Base-by-base conservation (phyloP, 1,140 invertebrate species). In the Lordiphosa collinella region DNA sequence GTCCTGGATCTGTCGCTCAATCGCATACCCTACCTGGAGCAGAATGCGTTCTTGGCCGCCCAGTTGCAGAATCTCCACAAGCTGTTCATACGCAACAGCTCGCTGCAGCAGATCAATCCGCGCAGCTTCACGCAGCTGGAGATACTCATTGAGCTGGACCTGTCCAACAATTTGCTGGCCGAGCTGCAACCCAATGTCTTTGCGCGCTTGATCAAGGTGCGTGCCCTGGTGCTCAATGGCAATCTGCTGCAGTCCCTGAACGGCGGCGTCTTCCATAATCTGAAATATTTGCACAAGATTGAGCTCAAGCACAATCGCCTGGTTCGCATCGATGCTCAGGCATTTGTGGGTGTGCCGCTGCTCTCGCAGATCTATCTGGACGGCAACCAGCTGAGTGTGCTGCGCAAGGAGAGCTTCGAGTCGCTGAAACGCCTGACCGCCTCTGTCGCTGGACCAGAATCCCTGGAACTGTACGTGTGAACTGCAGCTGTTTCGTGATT, bases 401-500 rank as follows among this genome's bases (percentile, higher is more conserved):
- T 94, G 2, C 92, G 92, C 69, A 61, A 91, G 1, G 90, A 91
- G 6, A 91, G 90, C 1, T 90, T 94, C 37, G 90, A 90, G 13
- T 87, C 90, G 9, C 75, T 95, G 13, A 90, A 89, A 0, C 92
- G 91, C 13, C 88, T 97, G 3, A 91, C 92, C 10, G 94, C 93
- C 93, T 61, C 88, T 97, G 6, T 94, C 93, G 44, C 89, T 97
- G 0, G 91, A 93, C 47, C 92, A 93, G 55, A 98, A 98, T 89
- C 94, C 94, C 0, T 98, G 96, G 96, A 92, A 93, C 22, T 98
- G 96, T 79, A 95, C 97, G 80, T 98, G 96, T 72, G 91, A 93
- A 52, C 88, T 98, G 34, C 93, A 94, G 70, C 90, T 90, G 10
- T 95, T 97, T 59, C 91, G 94, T 35, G 92, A 95, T 54, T 96